Base-by-base conservation (phyloP, 2,888 invertebrate genomes). In the Agrotis exclamationis region DNA sequence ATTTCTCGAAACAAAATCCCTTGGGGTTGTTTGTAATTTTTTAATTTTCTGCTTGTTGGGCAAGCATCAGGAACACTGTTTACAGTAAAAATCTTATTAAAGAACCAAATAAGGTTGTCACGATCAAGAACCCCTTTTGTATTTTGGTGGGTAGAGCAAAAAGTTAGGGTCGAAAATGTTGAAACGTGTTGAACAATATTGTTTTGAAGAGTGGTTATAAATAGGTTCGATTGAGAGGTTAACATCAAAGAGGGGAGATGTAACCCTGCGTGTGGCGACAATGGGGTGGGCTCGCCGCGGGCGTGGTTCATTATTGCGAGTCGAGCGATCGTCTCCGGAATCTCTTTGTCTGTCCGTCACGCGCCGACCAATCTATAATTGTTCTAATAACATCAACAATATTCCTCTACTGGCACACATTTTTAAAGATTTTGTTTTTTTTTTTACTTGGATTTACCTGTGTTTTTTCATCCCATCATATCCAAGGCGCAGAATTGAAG, bases 31-130 rank as follows among this genome's bases (percentile, higher is more conserved):
- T 92, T 90, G 89, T 88, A 90, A 90, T 87, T 90, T 93, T 93
- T 92, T 93, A 93, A 94, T 94, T 93, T 94, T 94, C 93, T 91
- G 91, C 92, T 89, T 87, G 92, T 91, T 92, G 90, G 89, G 84
- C 92, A 91, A 89, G 88, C 90, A 91, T 93, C 91, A 88, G 87
- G 84, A 90, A 88, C 92, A 92, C 77, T 91, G 92, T 92, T 92
- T 91, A 86, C 89, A 86, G 86, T 85, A 84, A 87, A 90, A 91
- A 90, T 86, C 88, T 88, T 90, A 90, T 91, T 91, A 90, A 88
- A 88, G 78, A 85, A 80, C 85, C 84, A 86, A 92, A 91, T 87
- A 88, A 89, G 88, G 87, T 90, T 90, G 90, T 90, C 89, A 88
- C 87, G 87, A 87, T 86, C 87, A 88, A 82, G 84, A 80, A 74